Evolutionary conservation across 1,140 invertebrate genomes (phyloP).

Genomic region (Halictus rubicundus): DNA sequence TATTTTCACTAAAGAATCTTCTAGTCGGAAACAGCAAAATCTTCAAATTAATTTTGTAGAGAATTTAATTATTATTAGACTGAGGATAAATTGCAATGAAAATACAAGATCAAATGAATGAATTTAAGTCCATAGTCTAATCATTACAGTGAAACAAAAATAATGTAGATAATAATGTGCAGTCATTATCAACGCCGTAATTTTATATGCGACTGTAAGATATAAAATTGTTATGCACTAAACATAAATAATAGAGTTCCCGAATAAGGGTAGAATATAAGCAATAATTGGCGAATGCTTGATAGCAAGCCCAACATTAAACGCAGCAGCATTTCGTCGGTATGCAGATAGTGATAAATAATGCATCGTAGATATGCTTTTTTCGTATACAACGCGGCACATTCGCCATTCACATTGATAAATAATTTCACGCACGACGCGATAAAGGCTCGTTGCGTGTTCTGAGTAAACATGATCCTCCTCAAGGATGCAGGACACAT

Average conservation of each 20-base stretch:
- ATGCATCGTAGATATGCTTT: slow-evolving; percentile 56
- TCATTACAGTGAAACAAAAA: too few species aligned
- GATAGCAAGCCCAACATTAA: slow-evolving; percentile 1
- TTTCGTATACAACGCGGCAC: slow-evolving; percentile 54
- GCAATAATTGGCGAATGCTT: neutral
- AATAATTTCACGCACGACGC: slow-evolving; percentile 60
- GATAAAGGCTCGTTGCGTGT: slow-evolving; percentile 40
- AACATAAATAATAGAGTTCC: neutral
- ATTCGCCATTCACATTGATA: slow-evolving; percentile 40
- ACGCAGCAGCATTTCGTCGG: slow-evolving; percentile 23
- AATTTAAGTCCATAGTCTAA: too few species aligned
- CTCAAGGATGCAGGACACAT: slow-evolving; percentile 56
- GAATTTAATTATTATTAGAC: too few species aligned
- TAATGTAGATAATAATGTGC: neutral
- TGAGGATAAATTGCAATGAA: too few species aligned
- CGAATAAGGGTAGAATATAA: neutral
- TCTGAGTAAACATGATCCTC: slow-evolving; percentile 19
- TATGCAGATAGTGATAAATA: slow-evolving; percentile 57
- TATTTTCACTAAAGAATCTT: too few species aligned
- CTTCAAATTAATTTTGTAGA: too few species aligned
- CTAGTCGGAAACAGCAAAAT: too few species aligned
- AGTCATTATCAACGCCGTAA: too few species aligned
- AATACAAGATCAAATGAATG: too few species aligned
- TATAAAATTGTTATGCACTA: neutral
- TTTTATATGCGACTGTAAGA: neutral